These are phyloP conservation scores for Hypercompe scribonia DNA, from an alignment of 2,888 invertebrate genomes.

Conservation along the genomic window DNA sequence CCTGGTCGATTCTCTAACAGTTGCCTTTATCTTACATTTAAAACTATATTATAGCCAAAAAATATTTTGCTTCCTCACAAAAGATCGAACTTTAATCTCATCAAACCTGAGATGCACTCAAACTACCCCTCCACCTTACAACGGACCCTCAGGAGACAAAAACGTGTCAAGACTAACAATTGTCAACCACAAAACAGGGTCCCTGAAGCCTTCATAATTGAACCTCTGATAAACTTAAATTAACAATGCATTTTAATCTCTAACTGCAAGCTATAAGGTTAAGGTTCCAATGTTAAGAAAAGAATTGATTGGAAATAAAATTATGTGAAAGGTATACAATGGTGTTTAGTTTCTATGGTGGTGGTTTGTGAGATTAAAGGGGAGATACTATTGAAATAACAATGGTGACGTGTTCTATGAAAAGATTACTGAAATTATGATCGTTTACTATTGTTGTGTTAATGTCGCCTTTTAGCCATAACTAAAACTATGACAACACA, in stretches of 20 bases:
- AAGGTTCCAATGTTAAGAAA: not conserved
- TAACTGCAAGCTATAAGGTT: conserved; percentile 3
- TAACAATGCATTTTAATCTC: not conserved
- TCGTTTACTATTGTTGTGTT: conserved; percentile 13
- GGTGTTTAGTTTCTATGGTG: conserved; percentile 52
- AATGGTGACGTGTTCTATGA: conserved; percentile 12
- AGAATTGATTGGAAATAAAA: conserved; percentile 51
- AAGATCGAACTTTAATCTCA: conserved; percentile 14
- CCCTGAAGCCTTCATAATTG: conserved; percentile 17
- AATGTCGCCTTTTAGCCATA: conserved; percentile 9
- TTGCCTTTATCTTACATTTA: too few species aligned
- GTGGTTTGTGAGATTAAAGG: conserved; percentile 53
- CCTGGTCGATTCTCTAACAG: too few species aligned
- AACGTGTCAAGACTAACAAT: conserved; percentile 25
- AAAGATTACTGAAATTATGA: conserved; percentile 16
- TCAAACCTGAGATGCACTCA: conserved; percentile 9
- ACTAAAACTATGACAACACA: not conserved
- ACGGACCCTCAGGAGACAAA: conserved; percentile 3
- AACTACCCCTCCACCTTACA: not conserved
- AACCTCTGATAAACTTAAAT: conserved; percentile 19
- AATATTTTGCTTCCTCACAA: conserved; percentile 6
- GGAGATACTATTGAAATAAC: conserved; percentile 23
- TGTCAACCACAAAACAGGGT: conserved; percentile 17
- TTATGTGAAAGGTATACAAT: conserved; percentile 58
- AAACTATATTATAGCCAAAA: not conserved